Conservation (phyloP, 2,113 vertebrate species). For the Caranx ignobilis region DNA sequence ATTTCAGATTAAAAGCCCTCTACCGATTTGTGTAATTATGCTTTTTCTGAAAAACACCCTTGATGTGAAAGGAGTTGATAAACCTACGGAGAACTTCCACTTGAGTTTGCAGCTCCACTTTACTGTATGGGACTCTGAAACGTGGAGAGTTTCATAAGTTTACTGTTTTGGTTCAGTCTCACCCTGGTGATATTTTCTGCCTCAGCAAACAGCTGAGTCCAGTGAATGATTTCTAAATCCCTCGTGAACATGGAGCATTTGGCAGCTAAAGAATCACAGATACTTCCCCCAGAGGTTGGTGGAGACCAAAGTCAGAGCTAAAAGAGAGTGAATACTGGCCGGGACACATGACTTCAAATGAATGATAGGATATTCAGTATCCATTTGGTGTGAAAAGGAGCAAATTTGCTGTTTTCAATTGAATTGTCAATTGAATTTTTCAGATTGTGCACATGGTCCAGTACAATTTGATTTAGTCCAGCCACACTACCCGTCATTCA, state of each 20-base stretch:
- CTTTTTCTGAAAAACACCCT: no score
- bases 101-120: not conserved
- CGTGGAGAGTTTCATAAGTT: not conserved
- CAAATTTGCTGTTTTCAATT: no score
- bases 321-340: not conserved
- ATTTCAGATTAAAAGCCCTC: no score
- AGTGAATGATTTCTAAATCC: not conserved
- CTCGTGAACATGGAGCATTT: not conserved
- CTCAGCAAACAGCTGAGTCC: no score
- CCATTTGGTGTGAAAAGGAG: no score
- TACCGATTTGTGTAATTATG: no score
- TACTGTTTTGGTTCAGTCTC: no score
- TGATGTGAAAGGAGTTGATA: not conserved
- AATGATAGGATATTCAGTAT: no score
- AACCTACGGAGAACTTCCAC: not conserved
- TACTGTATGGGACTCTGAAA: not conserved
- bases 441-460: not conserved
- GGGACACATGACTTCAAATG: no score
- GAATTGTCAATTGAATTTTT: no score
- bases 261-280: not conserved
- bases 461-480: not conserved
- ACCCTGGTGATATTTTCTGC: no score
- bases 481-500: constrained; percentile 64
- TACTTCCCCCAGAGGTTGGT: not conserved
- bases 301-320: not conserved